Conservation (phyloP, 2,113 vertebrate species). For the Callithrix jacchus region DNA sequence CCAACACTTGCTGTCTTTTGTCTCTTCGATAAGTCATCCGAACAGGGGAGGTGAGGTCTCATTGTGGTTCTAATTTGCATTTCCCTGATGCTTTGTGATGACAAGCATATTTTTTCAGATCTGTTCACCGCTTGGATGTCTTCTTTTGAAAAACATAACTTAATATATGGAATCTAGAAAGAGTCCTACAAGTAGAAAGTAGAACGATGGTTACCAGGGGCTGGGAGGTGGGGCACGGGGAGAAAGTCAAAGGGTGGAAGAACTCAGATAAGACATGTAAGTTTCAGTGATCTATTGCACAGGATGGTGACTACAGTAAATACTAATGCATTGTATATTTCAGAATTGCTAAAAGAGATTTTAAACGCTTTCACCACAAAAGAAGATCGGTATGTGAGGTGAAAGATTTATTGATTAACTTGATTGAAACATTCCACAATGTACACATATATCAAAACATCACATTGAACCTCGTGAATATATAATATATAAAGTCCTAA, state of each 20-base stretch:
- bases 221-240: background rate
- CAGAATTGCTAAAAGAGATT: background rate
- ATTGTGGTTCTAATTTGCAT: background rate
- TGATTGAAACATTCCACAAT: background rate
- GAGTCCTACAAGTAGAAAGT: background rate
- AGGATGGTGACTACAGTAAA: background rate
- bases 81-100: background rate
- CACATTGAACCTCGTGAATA: background rate
- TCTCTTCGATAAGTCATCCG: background rate
- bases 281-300: background rate
- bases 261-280: background rate
- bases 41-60: background rate
- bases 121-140: background rate
- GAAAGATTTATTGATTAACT: background rate
- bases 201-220: background rate
- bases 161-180: background rate
- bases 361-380: background rate
- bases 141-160: background rate
- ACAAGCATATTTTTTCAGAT: background rate
- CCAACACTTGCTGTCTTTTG: background rate
- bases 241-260: background rate
- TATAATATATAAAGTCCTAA: background rate
- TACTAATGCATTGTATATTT: background rate
- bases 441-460: background rate
- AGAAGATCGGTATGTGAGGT: background rate